These are phyloP conservation scores for Phaonia tiefii DNA, from an alignment of 2,888 invertebrate species.

Conservation along the genomic window DNA sequence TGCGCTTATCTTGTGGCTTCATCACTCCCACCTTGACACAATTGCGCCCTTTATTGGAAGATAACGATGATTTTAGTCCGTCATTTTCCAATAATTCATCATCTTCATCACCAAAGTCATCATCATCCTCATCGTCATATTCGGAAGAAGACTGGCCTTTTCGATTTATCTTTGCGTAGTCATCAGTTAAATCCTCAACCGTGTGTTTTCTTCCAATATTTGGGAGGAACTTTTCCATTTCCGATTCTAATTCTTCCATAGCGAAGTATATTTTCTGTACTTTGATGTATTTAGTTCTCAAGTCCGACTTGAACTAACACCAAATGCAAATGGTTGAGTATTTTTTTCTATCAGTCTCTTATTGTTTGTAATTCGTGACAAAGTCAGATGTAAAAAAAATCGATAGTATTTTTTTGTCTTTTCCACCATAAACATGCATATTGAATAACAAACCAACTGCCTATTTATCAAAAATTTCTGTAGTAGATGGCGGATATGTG, in stretches of 20 bases:
- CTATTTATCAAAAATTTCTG: too few relatives aligned
- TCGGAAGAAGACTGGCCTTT: constrained; percentile 4
- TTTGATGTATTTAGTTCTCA: constrained; percentile 55
- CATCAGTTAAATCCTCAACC: not conserved
- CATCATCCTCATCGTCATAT: constrained; percentile 6
- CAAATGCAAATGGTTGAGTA: constrained; percentile 35
- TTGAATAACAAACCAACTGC: constrained; percentile 3
- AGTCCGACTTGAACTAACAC: constrained; percentile 66
- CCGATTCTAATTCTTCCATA: constrained; percentile 45
- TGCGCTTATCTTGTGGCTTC: too few relatives aligned
- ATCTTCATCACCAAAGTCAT: constrained; percentile 30
- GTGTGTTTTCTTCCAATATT: not conserved
- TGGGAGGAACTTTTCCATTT: constrained; percentile 56
- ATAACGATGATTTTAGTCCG: constrained; percentile 30
- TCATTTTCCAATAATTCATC: constrained; percentile 40
- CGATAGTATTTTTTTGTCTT: constrained; percentile 61
- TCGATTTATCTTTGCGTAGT: not conserved
- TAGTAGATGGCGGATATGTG: too few relatives aligned
- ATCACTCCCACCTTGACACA: too few relatives aligned
- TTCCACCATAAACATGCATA: not conserved
- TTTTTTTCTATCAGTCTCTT: constrained; percentile 48
- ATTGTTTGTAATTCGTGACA: not conserved
- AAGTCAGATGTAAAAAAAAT: constrained; percentile 50
- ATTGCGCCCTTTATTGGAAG: constrained; percentile 11
- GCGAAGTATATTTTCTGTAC: too few relatives aligned